phyloP scores from a whole-genome alignment of 1,140 invertebrate species.

The Drosophila nannoptera region DNA sequence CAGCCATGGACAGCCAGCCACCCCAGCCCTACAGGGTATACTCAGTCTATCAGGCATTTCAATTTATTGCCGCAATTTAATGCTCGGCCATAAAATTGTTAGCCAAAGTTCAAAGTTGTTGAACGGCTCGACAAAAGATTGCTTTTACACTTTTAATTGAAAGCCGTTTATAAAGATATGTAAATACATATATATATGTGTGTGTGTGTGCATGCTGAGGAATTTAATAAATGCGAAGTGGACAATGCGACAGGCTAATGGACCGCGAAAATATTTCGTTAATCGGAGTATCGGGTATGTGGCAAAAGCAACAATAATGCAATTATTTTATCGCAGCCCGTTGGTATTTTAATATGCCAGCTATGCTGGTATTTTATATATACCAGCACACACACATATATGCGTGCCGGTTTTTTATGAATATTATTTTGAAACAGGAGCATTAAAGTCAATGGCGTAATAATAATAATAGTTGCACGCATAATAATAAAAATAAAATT shows the following conservation, averaged over 20 bases:
- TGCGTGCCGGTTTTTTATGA: not conserved
- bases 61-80: too few relatives aligned
- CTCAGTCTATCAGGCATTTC: too few relatives aligned
- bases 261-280: slow-evolving; percentile 47
- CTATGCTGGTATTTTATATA: slow-evolving; percentile 18
- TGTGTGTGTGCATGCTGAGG: not conserved
- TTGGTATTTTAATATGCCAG: slow-evolving; percentile 21
- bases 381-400: not conserved
- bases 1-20: too few relatives aligned
- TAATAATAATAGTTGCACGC: slow-evolving; percentile 65
- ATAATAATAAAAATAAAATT: slow-evolving; percentile 72
- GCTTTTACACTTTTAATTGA: slow-evolving; percentile 5
- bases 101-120: too few relatives aligned
- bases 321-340: slow-evolving; percentile 58
- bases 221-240: slow-evolving; percentile 27
- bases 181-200: not conserved
- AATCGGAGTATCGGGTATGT: slow-evolving; percentile 31
- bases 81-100: too few relatives aligned
- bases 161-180: not conserved
- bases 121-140: too few relatives aligned
- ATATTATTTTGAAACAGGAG: slow-evolving; percentile 22
- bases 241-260: slow-evolving; percentile 52
- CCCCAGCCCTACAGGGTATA: too few relatives aligned
- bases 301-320: slow-evolving; percentile 55
- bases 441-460: slow-evolving; percentile 60